Base-by-base conservation (phyloP, 2,888 invertebrate genomes). In the Calameuta filiformis region DNA sequence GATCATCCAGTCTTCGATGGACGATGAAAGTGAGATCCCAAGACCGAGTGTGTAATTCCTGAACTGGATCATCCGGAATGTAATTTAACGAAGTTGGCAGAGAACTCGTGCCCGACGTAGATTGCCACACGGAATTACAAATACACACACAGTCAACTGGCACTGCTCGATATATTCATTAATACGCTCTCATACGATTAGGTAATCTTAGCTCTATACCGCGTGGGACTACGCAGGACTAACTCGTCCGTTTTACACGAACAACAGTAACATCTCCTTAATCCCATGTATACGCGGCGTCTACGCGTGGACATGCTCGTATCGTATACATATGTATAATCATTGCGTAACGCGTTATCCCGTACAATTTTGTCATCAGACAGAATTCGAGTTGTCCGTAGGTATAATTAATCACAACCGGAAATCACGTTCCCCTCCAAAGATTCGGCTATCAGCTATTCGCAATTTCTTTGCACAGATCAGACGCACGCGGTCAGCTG, bases 1-100 rank as follows among this genome's bases (percentile, higher is more conserved):
- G 23, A 56, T 56, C 56, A 56, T 56, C 56, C 56, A 56, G 56
- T 56, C 56, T 56, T 56, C 71, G 71, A 31, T 23, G 71, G 33
- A 34, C 76, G 73, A 76, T 78, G 78, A 78, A 78, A 78, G 78
- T 78, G 71, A 76, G 76, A 76, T 73, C 56, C 78, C 75, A 34
- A 31, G 76, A 11, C 23, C 56, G 56, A n/a, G 73, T 76, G 68
- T 76, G 78, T 73, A 75, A 78, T 78, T 68, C 76, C 73, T 76
- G 71, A 78, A 78, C 78, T 78, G 78, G 78, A 78, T 78, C 78
- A 78, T 78, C 78, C 78, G 73, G 73, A 73, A 69, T 73, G 69
- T 73, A 69, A 78, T 73, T 73, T 68, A 37, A 33, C 71, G 31
- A 33, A 31, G 71, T 34, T 71, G 71, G 71, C 71, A 34, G 71